Base-by-base conservation (phyloP, 2,888 invertebrate genomes). In the Polydrusus tereticollis region DNA sequence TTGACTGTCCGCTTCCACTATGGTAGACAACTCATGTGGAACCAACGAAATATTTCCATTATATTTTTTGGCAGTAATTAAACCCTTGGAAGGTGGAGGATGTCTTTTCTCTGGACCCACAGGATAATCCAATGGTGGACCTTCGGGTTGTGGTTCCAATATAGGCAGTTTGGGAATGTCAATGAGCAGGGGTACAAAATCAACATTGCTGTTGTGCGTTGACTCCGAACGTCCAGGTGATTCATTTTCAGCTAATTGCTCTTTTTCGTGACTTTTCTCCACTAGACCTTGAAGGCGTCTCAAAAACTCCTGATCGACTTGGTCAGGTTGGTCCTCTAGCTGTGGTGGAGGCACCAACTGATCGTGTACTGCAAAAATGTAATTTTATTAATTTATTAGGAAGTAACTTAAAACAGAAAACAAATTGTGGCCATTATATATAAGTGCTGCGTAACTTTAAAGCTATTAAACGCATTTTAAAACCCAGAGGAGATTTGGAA, bases 21-120 rank as follows among this genome's bases (percentile, higher is more conserved):
- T 86, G 0, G 85, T 85, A 1, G 85, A 86, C 60, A 86, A 77
- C 77, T 86, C 86, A 69, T 86, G 86, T 2, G 85, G 84, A 16
- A 80, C 70, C 14, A 78, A 57, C 8, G 79, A 79, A 38, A 83
- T 80, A 58, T 83, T 77, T 12, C 78, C 81, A 50, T 83, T 82
- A 36, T 81, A 81, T 70, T 80, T 79, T 59, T 77, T 81, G 5
- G 78, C 80, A 21, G 78, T 76, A 4, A 74, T 76, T 41, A 84
- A 72, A 18, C 83, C 82, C 74, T 84, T 84, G 0, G 85, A 81
- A 10, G 84, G 81, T 3, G 85, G 85, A 8, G 85, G 85, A 65
- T 81, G 82, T 71, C 80, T 82, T n/a, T 77, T 75, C 16, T 65
- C 69, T 21, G 63, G 60, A 5, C 29, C 36, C 7, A 43, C 59